Evolutionary conservation across 2,888 invertebrate species (phyloP).

Genomic region (Didymodactylos carnosus): DNA sequence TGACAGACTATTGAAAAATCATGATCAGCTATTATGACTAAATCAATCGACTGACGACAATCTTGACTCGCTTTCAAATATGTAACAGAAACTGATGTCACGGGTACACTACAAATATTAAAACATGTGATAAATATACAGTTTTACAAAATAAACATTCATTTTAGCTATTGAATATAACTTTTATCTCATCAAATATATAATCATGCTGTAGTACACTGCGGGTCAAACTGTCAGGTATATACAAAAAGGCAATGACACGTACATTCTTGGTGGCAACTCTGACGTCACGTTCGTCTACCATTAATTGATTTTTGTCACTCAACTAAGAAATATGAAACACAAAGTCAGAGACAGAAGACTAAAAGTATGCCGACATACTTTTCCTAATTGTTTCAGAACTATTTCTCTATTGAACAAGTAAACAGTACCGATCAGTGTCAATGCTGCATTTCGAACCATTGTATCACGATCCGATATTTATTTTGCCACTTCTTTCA

Average conservation of each 20-base stretch:
- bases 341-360: too few relatives aligned
- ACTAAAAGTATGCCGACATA: too few relatives aligned
- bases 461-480: slow-evolving; percentile 87
- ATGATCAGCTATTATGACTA: slow-evolving; percentile 13
- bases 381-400: slow-evolving; percentile 71
- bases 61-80: slow-evolving; percentile 6
- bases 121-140: background rate
- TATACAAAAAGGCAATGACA: too few relatives aligned
- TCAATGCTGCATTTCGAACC: slow-evolving; percentile 81
- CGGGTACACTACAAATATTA: background rate
- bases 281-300: slow-evolving; percentile 94
- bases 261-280: too few relatives aligned
- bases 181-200: too few relatives aligned
- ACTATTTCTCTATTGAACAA: slow-evolving; percentile 71
- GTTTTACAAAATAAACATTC: background rate
- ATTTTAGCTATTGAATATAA: too few relatives aligned
- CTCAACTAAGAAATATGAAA: too few relatives aligned
- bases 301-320: slow-evolving; percentile 74
- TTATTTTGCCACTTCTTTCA: slow-evolving; percentile 75
- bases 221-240: too few relatives aligned
- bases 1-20: slow-evolving; percentile 5
- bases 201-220: too few relatives aligned
- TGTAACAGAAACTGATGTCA: background rate
- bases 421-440: slow-evolving; percentile 72
- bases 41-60: slow-evolving; percentile 13